phyloP scores from a whole-genome alignment of 2,888 invertebrate genomes.

The Mechanitis messenoides region DNA sequence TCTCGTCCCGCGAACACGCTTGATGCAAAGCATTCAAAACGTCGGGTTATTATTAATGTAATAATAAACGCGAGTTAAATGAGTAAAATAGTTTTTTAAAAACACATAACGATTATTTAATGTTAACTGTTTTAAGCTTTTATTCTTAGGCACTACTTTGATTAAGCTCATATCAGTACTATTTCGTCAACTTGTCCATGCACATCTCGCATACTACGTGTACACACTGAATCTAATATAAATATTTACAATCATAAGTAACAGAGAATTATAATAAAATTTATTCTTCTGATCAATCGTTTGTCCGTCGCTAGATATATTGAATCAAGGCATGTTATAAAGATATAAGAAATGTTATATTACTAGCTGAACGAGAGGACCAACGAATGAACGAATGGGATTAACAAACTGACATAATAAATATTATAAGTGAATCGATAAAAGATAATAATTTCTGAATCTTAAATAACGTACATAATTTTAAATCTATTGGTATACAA shows the following conservation, averaged over 20 bases:
- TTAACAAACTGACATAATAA: constrained; percentile 15
- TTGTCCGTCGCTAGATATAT: constrained; percentile 4
- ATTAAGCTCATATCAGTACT: constrained; percentile 82
- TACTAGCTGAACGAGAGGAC: constrained; percentile 2
- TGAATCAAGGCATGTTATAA: not conserved
- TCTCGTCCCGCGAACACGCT: too few species aligned
- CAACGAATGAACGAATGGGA: constrained; percentile 16
- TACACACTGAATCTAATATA: constrained; percentile 59
- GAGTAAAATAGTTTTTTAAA: too few species aligned
- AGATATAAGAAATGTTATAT: not conserved
- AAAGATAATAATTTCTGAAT: constrained; percentile 16
- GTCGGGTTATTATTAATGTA: too few species aligned
- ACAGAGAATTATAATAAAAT: constrained; percentile 28
- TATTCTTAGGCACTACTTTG: constrained; percentile 80
- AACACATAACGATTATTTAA: constrained; percentile 22
- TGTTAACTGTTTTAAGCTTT: constrained; percentile 62
- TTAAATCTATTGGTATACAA: constrained; percentile 45
- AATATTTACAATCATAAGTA: constrained; percentile 46
- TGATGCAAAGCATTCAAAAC: too few species aligned
- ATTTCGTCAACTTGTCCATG: constrained; percentile 69
- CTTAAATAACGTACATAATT: constrained; percentile 24
- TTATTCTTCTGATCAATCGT: constrained; percentile 17
- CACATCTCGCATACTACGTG: constrained; percentile 66
- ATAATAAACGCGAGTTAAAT: too few species aligned
- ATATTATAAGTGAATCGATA: constrained; percentile 18